Base-by-base conservation (phyloP, 1,140 invertebrate species). In the Eriosoma lanigerum region DNA sequence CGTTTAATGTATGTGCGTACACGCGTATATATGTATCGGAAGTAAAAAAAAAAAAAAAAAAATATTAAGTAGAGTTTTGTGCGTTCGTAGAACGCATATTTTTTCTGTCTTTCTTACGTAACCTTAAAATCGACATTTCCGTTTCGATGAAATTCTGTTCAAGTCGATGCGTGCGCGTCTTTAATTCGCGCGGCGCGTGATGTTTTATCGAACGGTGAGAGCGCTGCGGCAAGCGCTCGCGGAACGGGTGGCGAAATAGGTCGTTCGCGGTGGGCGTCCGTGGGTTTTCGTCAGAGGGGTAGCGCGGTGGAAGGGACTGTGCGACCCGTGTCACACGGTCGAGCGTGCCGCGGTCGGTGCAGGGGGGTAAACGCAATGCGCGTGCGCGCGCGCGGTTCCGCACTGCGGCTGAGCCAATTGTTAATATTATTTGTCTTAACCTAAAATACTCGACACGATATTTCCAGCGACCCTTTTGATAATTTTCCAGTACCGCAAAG, bases 191-290 rank as follows among this genome's bases (percentile, higher is more conserved):
- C 32, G 32, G 32, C 3, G 75, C 46, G 56, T 76, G 56, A 38
- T 46, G 73, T 76, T n/a, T n/a, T 76, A 76, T 76, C 73, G 73
- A 76, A 76, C 73, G 73, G 32, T 73, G 70, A 24, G 75, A 21
- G 75, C 75, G 75, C 75, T 48, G 44, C 46, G 24, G 38, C 46
- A n/a, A n/a, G 56, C 68, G 3, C 21, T 4, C 21, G 60, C 54
- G 24, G n/a, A 76, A 62, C 56, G 75, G 56, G 56, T 29, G 75
- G 75, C 38, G 24, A 78, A 78, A 78, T 78, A 78, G 75, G 75
- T 78, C 75, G 73, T 12, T 19, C 32, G 56, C 38, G 56, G 21
- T 29, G 46, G 68, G 15, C 54, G 56, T 48, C 24, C 48, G 68
- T 9, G 68, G 26, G 46, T n/a, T 21, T 38, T 4, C 46, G 72